Evolutionary conservation across 2,797 vertebrate species (phyloP), one percentile per base, ranked within the genome.

Genomic region (Neoniphon sammara): DNA sequence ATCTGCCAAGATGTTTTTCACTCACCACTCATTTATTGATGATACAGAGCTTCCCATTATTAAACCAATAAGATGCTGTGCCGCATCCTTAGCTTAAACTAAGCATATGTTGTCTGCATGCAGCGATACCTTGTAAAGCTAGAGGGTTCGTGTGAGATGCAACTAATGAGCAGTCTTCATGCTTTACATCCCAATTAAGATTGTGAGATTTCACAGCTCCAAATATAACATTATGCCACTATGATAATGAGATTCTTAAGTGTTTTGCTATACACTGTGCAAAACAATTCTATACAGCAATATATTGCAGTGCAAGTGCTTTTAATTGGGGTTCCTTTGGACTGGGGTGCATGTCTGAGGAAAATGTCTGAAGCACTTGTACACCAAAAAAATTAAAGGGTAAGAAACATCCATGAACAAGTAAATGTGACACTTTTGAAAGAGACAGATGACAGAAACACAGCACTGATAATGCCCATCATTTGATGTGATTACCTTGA

Each of bases 401-500:
- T 10, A 5, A 50, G n/a, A 50, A 20, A 50, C 3, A 50, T 50
- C 47, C n/a, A 27, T 46, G 0, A 17, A 61, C 0, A 52, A 12
- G 15, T 25, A 5, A 60, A 46, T 20, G 7, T 6, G 17, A 0
- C 2, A 27, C 11, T 23, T 52, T 25, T n/a, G 12, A 66, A 17
- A 17, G 21, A 71, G 39, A 58, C 8, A 9, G 55, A 25, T 0
- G 1, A 52, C 18, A 70, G 54, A 70, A 65, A 55, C n/a, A 57
- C 4, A 23, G 25, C 14, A 55, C 20, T 44, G 23, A 44, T 17
- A 30, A 65, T 7, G 11, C 15, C n/a, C 14, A 7, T 4, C 2
- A 31, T 57, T n/a, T 50, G 14, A 56, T 21, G 8, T 42, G 21
- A 73, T 94, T 93, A 99, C 98, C 96, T 99, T 99, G 88, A 99